phyloP scores from a whole-genome alignment of 2,113 vertebrate species.

The Peucedramus taeniatus region DNA sequence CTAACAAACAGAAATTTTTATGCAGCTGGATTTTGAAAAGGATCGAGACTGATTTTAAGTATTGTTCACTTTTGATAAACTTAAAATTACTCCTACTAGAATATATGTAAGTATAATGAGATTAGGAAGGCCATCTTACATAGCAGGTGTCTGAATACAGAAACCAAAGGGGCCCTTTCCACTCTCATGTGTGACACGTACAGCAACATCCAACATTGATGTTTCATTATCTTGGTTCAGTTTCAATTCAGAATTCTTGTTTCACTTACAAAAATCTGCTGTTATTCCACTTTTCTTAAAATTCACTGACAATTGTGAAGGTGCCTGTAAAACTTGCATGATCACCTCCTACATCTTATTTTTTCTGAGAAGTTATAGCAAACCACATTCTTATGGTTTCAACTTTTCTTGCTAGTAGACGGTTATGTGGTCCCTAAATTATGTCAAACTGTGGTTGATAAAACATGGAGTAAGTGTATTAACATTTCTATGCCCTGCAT shows the following conservation, averaged over 20 bases:
- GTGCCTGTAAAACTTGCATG: background rate
- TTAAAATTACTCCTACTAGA: background rate
- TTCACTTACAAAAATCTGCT: background rate
- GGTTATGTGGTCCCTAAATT: background rate
- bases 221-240: background rate
- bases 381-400: background rate
- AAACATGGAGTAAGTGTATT: background rate
- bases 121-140: background rate
- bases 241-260: background rate
- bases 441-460: background rate
- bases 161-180: background rate
- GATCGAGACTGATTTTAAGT: background rate
- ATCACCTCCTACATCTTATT: rapidly evolving
- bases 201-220: background rate
- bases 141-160: background rate
- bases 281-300: background rate
- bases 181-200: background rate
- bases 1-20: background rate
- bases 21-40: background rate
- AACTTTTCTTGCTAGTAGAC: background rate
- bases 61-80: background rate
- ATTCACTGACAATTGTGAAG: background rate
- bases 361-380: background rate
- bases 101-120: background rate
- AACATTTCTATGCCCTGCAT: background rate